Percentiles rank a stretch among this genome's conserved stretches.
These are phyloP conservation scores for Pipra filicauda DNA, from an alignment of 2,113 vertebrate species.

Conservation along the genomic window DNA sequence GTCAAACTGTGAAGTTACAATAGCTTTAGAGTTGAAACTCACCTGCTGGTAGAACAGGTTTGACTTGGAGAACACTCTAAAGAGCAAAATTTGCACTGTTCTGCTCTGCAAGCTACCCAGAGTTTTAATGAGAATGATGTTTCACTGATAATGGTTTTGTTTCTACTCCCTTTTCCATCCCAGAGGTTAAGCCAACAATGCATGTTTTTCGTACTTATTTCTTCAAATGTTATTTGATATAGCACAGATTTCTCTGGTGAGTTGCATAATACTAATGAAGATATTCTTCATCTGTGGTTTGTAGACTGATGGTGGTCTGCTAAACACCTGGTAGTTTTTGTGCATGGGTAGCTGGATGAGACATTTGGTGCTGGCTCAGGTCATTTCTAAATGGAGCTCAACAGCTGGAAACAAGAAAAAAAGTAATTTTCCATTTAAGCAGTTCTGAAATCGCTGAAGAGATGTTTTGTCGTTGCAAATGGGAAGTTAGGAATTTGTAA, in stretches of 20 bases:
- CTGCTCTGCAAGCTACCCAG: not conserved
- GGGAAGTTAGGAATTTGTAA: not conserved
- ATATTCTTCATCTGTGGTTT: not conserved
- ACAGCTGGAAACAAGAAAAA: slow-evolving; percentile 21
- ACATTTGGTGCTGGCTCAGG: slow-evolving; percentile 19
- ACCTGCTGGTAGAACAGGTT: not conserved
- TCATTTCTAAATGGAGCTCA: not conserved
- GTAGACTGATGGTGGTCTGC: slow-evolving; percentile 11
- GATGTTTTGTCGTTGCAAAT: not conserved
- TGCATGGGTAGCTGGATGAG: not conserved
- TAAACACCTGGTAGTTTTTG: not conserved
- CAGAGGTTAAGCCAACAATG: not conserved
- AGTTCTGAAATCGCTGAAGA: not conserved
- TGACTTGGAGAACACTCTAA: not conserved
- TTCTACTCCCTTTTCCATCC: not conserved
- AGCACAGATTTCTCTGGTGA: not conserved
- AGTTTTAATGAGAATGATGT: not conserved
- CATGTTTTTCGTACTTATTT: not conserved
- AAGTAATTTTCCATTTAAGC: slow-evolving; percentile 37
- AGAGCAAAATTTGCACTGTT: not conserved
- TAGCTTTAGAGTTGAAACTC: not conserved
- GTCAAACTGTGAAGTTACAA: not conserved
- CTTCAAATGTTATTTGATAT: not conserved
- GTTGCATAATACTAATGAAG: not conserved
- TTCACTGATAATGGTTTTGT: not conserved